Evolutionary conservation across 35 echinoderm and acorn worm genomes (phyloP), one percentile per base, ranked within the genome.

Genomic region (Acanthaster planci): DNA sequence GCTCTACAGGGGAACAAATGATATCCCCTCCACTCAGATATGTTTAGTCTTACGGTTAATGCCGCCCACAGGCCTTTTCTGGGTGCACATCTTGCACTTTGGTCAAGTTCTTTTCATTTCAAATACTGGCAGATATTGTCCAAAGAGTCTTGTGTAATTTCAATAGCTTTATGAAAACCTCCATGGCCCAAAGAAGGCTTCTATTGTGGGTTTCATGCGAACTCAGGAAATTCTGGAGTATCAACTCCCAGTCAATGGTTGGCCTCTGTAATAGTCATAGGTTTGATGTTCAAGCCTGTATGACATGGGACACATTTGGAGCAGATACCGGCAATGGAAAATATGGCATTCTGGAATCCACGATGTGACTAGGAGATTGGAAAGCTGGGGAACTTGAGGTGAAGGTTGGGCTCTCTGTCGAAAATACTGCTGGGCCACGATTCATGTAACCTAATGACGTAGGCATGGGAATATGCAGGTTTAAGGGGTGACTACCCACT

Each of bases 361-460:
- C 64, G 34, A 72, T 72, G 64, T 72, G 64, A 72, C 64, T 72
- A 1, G 64, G 26, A 10, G 64, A 72, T 34, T 72, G 64, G 34
- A 72, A 72, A 0, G 64, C 64, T 14, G 64, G 64, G 64, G 64
- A 72, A 26, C 34, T 72, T 4, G 42, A 47, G 19, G 26, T 30
- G 23, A 72, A 72, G 21, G 64, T 31, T 1, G 64, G 64, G 10
- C 64, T 34, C 64, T 72, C 64, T 26, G 64, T 31, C 14, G 64
- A 72, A 29, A 72, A 72, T 72, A 72, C 64, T 9, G 64, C 64
- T 26, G 23, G 64, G 34, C 64, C 64, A 10, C 64, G 8, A 34
- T 72, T 72, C 64, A 72, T 72, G 64, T 72, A 72, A 26, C 64
- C 64, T 72, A 72, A 72, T 3, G 64, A 72, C 10, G 64, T 72